Evolutionary conservation across 1,140 invertebrate species (phyloP).

Genomic region (Hermetia illucens): DNA sequence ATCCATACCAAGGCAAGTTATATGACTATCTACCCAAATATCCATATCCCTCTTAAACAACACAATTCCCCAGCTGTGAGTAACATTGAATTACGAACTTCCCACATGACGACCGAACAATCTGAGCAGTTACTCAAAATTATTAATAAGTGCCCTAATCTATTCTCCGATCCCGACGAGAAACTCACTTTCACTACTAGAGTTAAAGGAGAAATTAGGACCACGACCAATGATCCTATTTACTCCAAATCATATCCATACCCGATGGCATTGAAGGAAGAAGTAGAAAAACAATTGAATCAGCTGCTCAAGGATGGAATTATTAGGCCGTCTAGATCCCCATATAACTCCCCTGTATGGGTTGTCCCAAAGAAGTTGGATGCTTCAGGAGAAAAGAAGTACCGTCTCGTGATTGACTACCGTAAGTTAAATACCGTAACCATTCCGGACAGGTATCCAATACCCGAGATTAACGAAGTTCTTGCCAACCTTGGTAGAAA

Average conservation of each 20-base stretch:
- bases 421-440: conserved; percentile 21
- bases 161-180: conserved; percentile 4
- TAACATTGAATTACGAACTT: neutral
- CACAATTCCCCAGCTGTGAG: conserved; percentile 1
- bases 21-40: neutral
- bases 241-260: conserved; percentile 13
- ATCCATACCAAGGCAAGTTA: conserved; percentile 2
- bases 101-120: conserved; percentile 1
- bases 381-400: conserved; percentile 17
- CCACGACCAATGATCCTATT: conserved; percentile 5
- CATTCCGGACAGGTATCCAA: conserved; percentile 31
- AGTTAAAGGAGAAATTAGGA: conserved; percentile 7
- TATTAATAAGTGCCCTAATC: conserved; percentile 1
- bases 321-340: conserved; percentile 12
- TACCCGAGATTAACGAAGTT: conserved; percentile 33
- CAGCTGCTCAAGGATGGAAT: conserved; percentile 16
- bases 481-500: conserved; percentile 28
- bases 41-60: neutral
- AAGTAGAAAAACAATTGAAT: conserved; percentile 16
- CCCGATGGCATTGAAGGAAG: conserved; percentile 10
- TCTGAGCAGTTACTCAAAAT: neutral
- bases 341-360: conserved; percentile 10
- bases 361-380: conserved; percentile 9
- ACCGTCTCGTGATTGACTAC: conserved; percentile 22
- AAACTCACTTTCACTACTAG: conserved; percentile 3